Percentiles rank a stretch among this genome's conserved stretches.
Conservation (phyloP, 2,888 invertebrate species). For the Campaea margaritaria region DNA sequence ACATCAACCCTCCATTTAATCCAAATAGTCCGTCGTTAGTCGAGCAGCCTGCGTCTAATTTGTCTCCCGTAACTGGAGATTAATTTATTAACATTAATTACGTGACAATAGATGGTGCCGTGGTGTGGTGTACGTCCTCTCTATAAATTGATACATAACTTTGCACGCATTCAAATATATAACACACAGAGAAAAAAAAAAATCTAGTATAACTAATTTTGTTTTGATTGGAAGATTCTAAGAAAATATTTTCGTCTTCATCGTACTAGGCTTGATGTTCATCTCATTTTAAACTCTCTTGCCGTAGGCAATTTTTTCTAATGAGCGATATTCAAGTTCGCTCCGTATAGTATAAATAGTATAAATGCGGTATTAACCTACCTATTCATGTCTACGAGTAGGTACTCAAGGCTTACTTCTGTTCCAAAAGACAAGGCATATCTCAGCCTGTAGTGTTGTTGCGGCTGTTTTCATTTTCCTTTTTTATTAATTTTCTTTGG, state of each 20-base stretch:
- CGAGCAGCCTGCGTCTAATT: constrained; percentile 84
- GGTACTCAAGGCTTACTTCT: background rate
- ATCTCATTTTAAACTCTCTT: no score
- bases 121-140: constrained; percentile 9
- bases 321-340: no score
- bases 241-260: no score
- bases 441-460: constrained; percentile 20
- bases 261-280: no score
- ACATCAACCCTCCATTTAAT: constrained; percentile 85
- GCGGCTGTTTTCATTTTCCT: constrained; percentile 54
- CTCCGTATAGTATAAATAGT: no score
- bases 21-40: constrained; percentile 85
- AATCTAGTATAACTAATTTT: no score
- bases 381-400: no score
- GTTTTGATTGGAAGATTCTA: no score
- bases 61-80: constrained; percentile 83
- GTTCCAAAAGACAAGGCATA: constrained; percentile 14
- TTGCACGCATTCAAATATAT: background rate
- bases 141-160: background rate
- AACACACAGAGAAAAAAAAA: no score
- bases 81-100: constrained; percentile 85
- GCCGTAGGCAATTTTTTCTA: no score
- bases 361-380: no score
- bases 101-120: constrained; percentile 70
- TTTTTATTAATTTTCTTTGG: constrained; percentile 77